A percentile compares a stretch with the other conserved stretches of the same genome.
Evolutionary conservation across 2,797 vertebrate species (phyloP).

Genomic region (Leptatherina wallacei): DNA sequence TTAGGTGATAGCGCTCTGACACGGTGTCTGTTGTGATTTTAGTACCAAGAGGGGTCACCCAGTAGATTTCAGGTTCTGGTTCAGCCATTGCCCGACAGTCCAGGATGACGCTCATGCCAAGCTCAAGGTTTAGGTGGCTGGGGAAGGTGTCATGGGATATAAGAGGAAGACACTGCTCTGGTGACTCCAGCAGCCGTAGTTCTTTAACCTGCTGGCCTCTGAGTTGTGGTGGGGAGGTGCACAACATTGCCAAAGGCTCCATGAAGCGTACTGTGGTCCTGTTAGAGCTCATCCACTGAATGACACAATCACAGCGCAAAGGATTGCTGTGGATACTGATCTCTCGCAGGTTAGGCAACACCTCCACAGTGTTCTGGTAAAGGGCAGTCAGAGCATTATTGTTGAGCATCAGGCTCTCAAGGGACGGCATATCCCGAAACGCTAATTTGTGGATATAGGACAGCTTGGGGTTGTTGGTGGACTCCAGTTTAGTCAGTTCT

Average conservation of each 20-base stretch:
- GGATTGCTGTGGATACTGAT: conserved; percentile 98
- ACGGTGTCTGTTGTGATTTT: conserved; percentile 90
- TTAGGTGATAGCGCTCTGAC: conserved; percentile 91
- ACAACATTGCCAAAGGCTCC: conserved; percentile 97
- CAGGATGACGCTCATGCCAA: conserved; percentile 88
- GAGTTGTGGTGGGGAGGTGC: conserved; percentile 90
- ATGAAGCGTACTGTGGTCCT: conserved; percentile 95
- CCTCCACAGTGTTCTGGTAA: conserved; percentile 91
- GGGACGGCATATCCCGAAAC: conserved; percentile 92
- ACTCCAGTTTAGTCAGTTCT: conserved; percentile 97
- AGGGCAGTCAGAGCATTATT: conserved; percentile 95
- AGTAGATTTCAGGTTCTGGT: conserved; percentile 97
- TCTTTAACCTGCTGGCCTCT: conserved; percentile 90
- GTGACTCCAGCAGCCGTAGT: conserved; percentile 83
- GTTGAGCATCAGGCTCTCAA: conserved; percentile 98
- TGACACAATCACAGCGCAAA: conserved; percentile 93
- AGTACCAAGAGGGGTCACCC: conserved; percentile 94
- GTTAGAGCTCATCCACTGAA: conserved; percentile 96
- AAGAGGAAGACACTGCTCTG: conserved; percentile 94
- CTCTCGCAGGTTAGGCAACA: conserved; percentile 93
- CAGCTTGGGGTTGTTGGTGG: conserved; percentile 97
- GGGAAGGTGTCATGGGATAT: conserved; percentile 94
- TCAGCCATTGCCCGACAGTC: conserved; percentile 96
- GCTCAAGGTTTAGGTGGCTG: conserved; percentile 88
- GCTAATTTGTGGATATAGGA: conserved; percentile 93